These are phyloP conservation scores for Acleris holmiana DNA, from an alignment of 2,888 invertebrate species.

Conservation along the genomic window DNA sequence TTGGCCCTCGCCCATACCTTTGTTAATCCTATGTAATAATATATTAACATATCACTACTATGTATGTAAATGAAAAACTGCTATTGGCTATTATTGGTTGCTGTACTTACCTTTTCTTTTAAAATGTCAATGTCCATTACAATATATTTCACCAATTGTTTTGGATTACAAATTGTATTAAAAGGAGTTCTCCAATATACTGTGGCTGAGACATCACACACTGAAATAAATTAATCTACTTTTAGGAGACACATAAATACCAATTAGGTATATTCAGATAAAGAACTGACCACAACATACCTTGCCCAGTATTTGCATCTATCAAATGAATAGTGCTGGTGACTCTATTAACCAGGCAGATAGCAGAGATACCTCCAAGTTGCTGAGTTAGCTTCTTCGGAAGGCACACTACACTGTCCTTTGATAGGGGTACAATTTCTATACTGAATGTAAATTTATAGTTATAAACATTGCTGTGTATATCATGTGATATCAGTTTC, in stretches of 20 bases:
- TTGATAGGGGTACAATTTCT: slow-evolving; percentile 98
- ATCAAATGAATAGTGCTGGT: slow-evolving; percentile 96
- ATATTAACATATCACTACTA: too few species aligned
- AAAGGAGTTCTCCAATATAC: slow-evolving; percentile 95
- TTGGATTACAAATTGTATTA: slow-evolving; percentile 93
- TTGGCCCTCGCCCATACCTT: too few species aligned
- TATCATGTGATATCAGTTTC: slow-evolving; percentile 98
- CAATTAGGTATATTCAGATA: background rate
- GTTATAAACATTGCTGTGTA: slow-evolving; percentile 97
- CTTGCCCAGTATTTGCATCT: slow-evolving; percentile 94
- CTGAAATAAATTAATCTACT: slow-evolving; percentile 67
- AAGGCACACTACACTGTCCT: slow-evolving; percentile 96
- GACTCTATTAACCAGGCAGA: slow-evolving; percentile 95
- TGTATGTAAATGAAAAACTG: too few species aligned
- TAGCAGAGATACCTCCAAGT: slow-evolving; percentile 93
- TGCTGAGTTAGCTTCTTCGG: slow-evolving; percentile 93
- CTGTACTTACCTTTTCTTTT: slow-evolving; percentile 83
- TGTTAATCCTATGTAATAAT: too few species aligned
- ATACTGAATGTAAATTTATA: slow-evolving; percentile 98
- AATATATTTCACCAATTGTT: slow-evolving; percentile 95
- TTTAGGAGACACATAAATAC: background rate
- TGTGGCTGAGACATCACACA: slow-evolving; percentile 92
- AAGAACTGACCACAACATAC: slow-evolving; percentile 69
- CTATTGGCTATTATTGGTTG: too few species aligned
- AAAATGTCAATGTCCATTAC: slow-evolving; percentile 97